Base-by-base conservation (phyloP, 2,888 invertebrate genomes). In the Apamea epomidion region DNA sequence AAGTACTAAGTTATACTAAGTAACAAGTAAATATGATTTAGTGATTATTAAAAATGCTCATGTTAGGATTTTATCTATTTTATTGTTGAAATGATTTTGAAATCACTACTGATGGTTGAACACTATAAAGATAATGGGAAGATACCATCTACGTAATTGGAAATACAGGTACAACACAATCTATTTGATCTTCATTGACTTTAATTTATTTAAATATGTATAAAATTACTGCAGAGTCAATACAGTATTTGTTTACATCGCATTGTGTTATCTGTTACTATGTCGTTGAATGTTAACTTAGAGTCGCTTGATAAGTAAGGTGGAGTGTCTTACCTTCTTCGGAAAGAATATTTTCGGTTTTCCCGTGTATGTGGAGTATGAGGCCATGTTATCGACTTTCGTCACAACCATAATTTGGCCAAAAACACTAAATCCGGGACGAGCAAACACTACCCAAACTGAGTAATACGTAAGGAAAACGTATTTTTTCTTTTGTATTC, bases 301-400 rank as follows among this genome's bases (percentile, higher is more conserved):
- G 74, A 80, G 74, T 82, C 65, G 67, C 48, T 76, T 77, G 82
- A 81, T 86, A 85, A 86, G 83, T 85, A 85, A 62, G 67, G 51
- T 72, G 81, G 73, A 74, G 62, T 78, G 70, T 71, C 96, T 95
- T 94, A 96, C 97, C 97, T 97, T 97, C 95, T 97, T 96, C 89
- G 96, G 97, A 91, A 96, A 97, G 93, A 97, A 96, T 85, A 96
- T 96, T 94, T 97, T 97, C 87, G 97, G 97, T 96, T 96, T 96
- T 94, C 97, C 97, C 91, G 96, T 96, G 90, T 95, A 97, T 87
- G 97, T 95, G 92, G 96, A 95, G 91, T 96, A 97, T 91, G 96
- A 96, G 92, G 97, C 95, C 97, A 97, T 97, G 88, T 97, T 97
- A 94, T 97, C 96, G 94, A 97, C 93, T 95, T 95, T 96, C 88